Base-by-base conservation (phyloP, 2,888 invertebrate genomes). In the Sicus ferrugineus region DNA sequence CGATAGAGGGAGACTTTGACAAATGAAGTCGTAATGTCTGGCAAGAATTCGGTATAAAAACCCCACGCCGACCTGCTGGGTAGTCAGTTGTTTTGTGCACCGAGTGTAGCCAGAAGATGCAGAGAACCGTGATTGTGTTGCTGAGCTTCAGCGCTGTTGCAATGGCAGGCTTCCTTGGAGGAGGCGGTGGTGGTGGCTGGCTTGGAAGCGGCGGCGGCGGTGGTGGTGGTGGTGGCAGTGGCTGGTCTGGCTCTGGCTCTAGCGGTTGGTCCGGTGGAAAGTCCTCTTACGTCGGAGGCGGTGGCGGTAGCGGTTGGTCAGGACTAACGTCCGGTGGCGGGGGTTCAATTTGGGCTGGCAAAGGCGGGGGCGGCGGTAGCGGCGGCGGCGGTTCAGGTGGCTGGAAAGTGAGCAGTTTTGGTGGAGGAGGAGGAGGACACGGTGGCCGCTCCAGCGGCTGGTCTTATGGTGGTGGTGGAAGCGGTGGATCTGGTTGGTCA, bases 191-290 rank as follows among this genome's bases (percentile, higher is more conserved):
- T 6, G 74, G 78, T 21, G 58, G 73, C 11, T 42, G 70, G 23
- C 72, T 75, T 69, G 68, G 62, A 50, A 68, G 72, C 7, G 74
- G 77, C 31, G 67, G 73, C 31, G 74, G 72, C 54, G 70, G 72
- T 56, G 68, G 67, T 66, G 71, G 75, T 0, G 72, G 78, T 30
- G 75, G 76, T 23, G 73, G 75, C 72, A 61, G 75, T 73, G 64
- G 75, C 73, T 34, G 72, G 75, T 31, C 58, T 73, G 74, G 77
- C 67, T 66, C 65, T 71, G 64, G 70, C 75, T 62, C 62, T 31
- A 67, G 75, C 5, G 76, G 76, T 3, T 77, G 79, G 75, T 75
- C 75, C 21, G 63, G n/a, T n/a, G n/a, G n/a, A n/a, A n/a, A n/a
- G n/a, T n/a, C n/a, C n/a, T n/a, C n/a, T n/a, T n/a, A n/a, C n/a